Percentiles rank a stretch among this genome's conserved stretches.
phyloP scores from a whole-genome alignment of 2,888 invertebrate species.

The Drosophila koepferae region DNA sequence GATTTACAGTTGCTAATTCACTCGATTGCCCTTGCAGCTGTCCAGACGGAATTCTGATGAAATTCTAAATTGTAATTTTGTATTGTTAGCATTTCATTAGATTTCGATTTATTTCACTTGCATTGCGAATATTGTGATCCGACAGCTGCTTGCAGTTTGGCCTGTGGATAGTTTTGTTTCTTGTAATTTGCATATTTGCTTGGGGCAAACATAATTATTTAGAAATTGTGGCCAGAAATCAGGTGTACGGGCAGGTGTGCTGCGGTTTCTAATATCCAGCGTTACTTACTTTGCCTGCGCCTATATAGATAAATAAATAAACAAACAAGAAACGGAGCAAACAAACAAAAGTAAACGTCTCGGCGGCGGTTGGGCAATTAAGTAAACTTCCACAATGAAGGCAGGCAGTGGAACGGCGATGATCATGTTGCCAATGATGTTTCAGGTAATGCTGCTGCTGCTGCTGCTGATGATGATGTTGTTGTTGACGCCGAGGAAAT shows the following conservation, averaged over 20 bases:
- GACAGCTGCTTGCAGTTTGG: constrained; percentile 23
- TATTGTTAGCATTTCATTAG: constrained; percentile 1
- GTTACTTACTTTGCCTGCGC: constrained; percentile 13
- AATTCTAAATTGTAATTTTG: neutral
- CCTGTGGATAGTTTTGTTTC: neutral
- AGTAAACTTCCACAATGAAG: constrained; percentile 58
- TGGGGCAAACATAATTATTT: constrained; percentile 48
- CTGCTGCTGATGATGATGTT: constrained; percentile 10
- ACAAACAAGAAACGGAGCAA: constrained; percentile 44
- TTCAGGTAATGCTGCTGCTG: neutral
- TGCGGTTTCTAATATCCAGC: neutral
- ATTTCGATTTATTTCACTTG: neutral
- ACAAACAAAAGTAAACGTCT: constrained; percentile 32
- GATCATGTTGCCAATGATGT: constrained; percentile 5
- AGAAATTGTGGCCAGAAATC: constrained; percentile 45
- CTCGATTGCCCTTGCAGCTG: neutral
- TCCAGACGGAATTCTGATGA: neutral
- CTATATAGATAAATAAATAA: constrained; percentile 35
- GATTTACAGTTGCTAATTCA: neutral
- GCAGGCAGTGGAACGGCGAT: constrained; percentile 9
- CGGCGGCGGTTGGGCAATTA: constrained; percentile 46
- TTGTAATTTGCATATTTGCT: constrained; percentile 51
- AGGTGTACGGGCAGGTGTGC: constrained; percentile 8
- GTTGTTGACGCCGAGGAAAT: constrained; percentile 54
- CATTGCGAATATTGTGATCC: neutral